Percentiles rank a stretch among this genome's conserved stretches.
These are phyloP conservation scores for Syngnathus rostellatus DNA, from an alignment of 2,797 vertebrate genomes.

Conservation along the genomic window DNA sequence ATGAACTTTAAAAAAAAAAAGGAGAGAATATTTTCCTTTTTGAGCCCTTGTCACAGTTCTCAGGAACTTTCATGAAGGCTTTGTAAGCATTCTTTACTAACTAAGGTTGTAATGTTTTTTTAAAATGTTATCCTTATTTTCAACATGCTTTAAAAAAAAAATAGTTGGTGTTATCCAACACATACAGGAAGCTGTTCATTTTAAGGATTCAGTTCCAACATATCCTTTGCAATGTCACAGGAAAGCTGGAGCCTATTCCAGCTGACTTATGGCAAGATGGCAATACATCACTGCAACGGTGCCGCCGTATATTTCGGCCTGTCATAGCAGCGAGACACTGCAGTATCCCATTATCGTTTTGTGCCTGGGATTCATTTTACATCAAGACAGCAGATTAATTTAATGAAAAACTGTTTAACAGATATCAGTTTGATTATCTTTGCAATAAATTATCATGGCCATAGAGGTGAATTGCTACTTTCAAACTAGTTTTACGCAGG, in stretches of 20 bases:
- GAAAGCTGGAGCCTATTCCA: background rate
- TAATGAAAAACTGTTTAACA: conserved; percentile 11
- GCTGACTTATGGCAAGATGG: background rate
- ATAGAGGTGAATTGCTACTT: conserved; percentile 14
- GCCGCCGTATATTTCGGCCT: background rate
- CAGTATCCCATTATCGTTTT: conserved; percentile 19
- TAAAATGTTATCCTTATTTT: background rate
- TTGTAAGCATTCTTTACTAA: background rate
- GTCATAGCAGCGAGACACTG: conserved; percentile 10
- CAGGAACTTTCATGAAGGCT: background rate
- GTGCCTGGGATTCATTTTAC: conserved; percentile 16
- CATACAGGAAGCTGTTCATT: background rate
- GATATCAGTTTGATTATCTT: conserved; percentile 21
- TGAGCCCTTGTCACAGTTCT: conserved; percentile 8
- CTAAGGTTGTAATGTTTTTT: background rate
- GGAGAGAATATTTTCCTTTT: conserved; percentile 24
- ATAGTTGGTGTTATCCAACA: background rate
- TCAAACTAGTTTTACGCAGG: conserved; percentile 12
- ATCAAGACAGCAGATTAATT: conserved; percentile 18
- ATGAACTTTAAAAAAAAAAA: conserved; percentile 37
- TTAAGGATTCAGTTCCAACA: background rate
- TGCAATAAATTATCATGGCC: conserved; percentile 11
- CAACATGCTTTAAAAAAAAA: background rate
- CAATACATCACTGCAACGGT: background rate
- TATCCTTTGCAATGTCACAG: background rate